Conservation (phyloP, 2,888 invertebrate genomes). For the Entomobrya multifasciata region DNA sequence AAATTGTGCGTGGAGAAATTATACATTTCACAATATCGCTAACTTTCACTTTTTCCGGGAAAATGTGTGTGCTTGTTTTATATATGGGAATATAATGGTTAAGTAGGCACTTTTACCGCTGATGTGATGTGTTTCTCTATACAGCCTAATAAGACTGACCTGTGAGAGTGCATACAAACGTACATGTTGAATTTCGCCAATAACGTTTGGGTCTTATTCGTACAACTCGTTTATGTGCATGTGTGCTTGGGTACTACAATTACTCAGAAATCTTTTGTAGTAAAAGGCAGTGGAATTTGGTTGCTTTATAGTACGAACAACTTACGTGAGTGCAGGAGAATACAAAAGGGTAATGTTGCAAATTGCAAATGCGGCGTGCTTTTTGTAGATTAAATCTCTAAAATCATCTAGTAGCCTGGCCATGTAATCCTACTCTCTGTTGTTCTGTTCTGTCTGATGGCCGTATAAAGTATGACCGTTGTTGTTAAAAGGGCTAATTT, state of each 20-base stretch:
- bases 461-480: constrained; percentile 24
- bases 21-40: constrained; percentile 4
- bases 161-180: too few relatives aligned
- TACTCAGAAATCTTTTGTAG: not conserved
- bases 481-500: constrained; percentile 65
- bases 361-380: not conserved
- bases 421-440: not conserved
- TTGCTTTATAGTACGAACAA: too few relatives aligned
- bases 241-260: not conserved
- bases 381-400: constrained; percentile 11
- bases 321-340: too few relatives aligned
- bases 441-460: not conserved
- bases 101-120: too few relatives aligned
- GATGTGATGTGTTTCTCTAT: not conserved
- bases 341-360: too few relatives aligned
- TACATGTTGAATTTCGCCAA: constrained; percentile 2
- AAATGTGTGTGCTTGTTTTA: not conserved
- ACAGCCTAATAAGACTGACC: not conserved
- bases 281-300: not conserved
- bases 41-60: not conserved
- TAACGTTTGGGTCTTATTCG: too few relatives aligned
- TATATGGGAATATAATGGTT: too few relatives aligned
- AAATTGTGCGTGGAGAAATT: not conserved
- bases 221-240: not conserved
- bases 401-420: not conserved